Evolutionary conservation across 2,888 invertebrate species (phyloP), one percentile per base, ranked within the genome.

Genomic region (Geophilus truncorum): DNA sequence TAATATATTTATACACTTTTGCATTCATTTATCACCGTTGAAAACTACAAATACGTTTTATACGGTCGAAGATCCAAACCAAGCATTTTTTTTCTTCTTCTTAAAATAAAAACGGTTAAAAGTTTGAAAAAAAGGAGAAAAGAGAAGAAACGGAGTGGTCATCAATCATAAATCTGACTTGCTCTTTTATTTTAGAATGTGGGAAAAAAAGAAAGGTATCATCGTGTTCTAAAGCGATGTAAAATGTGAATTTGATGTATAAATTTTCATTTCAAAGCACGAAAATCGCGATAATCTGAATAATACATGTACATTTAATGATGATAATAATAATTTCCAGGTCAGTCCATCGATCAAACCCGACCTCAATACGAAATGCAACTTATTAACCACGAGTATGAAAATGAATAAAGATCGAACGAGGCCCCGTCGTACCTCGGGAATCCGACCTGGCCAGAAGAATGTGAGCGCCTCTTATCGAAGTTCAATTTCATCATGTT

Each of bases 101-200:
- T 9, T 12, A 40, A 40, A 40, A 40, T 6, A 40, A 7, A 57
- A 18, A 7, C 21, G 18, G 2, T 57, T 51, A 9, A 5, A 18
- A 51, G 4, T 15, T 51, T 51, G 15, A 51, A 18, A 51, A 51
- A 23, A 23, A 18, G 7, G 12, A 57, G 3, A 57, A 57, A 23
- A 57, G 21, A 23, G 21, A 23, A 57, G 57, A 23, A 57, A 57
- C 18, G 21, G 6, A 57, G 23, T 23, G 57, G 57, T 57, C 57
- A 57, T 57, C 57, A 57, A 57, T 57, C 57, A 57, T 57, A 57
- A 57, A 57, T 57, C 57, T 57, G 57, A 57, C 57, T 57, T 57
- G 57, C 57, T 57, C 57, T 57, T 57, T 57, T 57, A 57, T 57
- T 57, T 18, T 45, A 57, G 2, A 18, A 21, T 23, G n/a, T n/a